Percentiles rank a stretch among this genome's conserved stretches.
phyloP scores from a whole-genome alignment of 2,113 vertebrate genomes.

The Coryphaenoides rupestris region DNA sequence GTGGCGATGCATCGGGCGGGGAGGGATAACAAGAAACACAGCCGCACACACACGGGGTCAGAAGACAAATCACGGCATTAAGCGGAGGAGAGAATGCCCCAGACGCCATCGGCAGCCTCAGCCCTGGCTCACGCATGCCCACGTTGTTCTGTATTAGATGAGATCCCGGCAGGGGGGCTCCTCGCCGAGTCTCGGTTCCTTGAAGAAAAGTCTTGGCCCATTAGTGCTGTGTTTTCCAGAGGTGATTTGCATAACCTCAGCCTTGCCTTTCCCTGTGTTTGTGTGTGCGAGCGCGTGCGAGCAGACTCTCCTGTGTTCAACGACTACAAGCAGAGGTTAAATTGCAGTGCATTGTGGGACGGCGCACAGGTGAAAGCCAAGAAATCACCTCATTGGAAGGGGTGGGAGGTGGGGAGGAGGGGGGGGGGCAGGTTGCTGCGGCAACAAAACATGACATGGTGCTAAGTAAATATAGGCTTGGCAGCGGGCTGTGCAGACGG shows the following conservation, averaged over 20 bases:
- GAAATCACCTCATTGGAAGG: conserved; percentile 22
- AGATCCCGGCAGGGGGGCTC: not conserved
- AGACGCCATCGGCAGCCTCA: not conserved
- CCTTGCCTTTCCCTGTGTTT: conserved; percentile 1
- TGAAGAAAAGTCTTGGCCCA: not conserved
- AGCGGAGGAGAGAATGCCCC: not conserved
- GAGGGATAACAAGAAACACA: conserved; percentile 30
- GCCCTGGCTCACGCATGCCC: not conserved
- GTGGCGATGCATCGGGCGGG: conserved; percentile 24
- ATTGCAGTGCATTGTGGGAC: conserved; percentile 57
- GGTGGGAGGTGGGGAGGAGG: conserved; percentile 28
- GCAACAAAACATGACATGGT: conserved; percentile 55
- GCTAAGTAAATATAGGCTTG: conserved; percentile 57
- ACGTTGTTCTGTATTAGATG: no score
- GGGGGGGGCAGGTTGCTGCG: conserved; percentile 53
- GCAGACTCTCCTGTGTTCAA: not conserved
- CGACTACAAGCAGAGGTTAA: conserved; percentile 7
- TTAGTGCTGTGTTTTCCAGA: not conserved
- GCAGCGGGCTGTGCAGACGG: conserved; percentile 34
- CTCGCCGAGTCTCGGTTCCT: not conserved
- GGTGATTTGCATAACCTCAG: conserved; percentile 6
- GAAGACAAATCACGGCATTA: not conserved
- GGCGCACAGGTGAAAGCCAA: conserved; percentile 51
- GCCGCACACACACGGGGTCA: conserved; percentile 32
- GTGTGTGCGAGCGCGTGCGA: not conserved